phyloP scores from a whole-genome alignment of 2,888 invertebrate species.

The Latrodectus elegans region DNA sequence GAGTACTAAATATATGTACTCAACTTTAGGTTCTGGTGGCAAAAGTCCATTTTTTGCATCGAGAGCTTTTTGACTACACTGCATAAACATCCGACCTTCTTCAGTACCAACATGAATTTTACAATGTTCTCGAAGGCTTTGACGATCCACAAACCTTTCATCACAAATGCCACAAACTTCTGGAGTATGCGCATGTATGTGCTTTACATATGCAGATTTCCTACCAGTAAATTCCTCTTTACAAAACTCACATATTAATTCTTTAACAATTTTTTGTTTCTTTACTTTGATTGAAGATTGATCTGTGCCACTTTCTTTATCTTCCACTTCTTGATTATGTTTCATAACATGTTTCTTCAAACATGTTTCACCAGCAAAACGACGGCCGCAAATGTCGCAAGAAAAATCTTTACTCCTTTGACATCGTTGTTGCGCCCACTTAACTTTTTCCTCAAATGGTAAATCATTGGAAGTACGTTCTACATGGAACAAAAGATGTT shows the following conservation, averaged over 20 bases:
- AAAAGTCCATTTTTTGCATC: conserved; percentile 53
- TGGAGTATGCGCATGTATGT: conserved; percentile 42
- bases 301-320: neutral
- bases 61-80: conserved; percentile 58
- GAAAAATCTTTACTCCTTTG: conserved; percentile 29
- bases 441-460: neutral
- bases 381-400: conserved; percentile 42
- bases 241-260: conserved; percentile 43
- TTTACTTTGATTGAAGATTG: neutral
- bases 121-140: conserved; percentile 48
- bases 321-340: conserved; percentile 3
- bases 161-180: conserved; percentile 64
- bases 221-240: conserved; percentile 41
- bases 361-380: conserved; percentile 45
- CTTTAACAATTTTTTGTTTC: conserved; percentile 20
- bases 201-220: conserved; percentile 34
- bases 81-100: conserved; percentile 54
- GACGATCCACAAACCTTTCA: conserved; percentile 48
- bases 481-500: conserved; percentile 19
- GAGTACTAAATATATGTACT: conserved; percentile 60
- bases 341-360: conserved; percentile 35
- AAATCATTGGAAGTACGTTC: neutral
- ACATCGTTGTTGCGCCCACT: neutral
- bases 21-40: conserved; percentile 59
- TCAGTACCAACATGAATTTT: conserved; percentile 50